Evolutionary conservation across 2,888 invertebrate genomes (phyloP), one percentile per base, ranked within the genome.

Genomic region (Nomada fabriciana): DNA sequence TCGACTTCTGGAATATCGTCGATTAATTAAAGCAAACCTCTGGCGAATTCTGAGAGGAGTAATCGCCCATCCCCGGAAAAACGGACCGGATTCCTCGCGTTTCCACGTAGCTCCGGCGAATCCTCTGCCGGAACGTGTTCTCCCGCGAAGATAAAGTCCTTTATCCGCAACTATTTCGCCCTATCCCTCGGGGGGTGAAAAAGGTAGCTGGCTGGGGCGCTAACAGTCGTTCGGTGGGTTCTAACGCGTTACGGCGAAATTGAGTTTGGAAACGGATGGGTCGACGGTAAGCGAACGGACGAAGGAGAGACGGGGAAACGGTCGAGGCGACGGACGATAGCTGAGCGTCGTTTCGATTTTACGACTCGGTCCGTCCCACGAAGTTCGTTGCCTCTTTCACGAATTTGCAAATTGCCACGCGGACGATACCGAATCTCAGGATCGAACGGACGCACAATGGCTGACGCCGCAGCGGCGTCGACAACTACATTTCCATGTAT

Each of bases 211-310:
- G 42, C 55, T 59, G n/a, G 57, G 25, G 7, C n/a, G 9, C 13
- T 55, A 36, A 23, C 43, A 61, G 53, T 42, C 67, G 55, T 71
- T 78, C 43, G 67, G 29, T 43, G 65, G 53, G 47, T 80, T 63
- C 73, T 84, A 76, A 83, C 61, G 61, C 65, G 64, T 83, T 83
- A 80, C 47, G 55, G 60, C 23, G 64, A 59, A 80, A 84, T 76
- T 76, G 80, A 68, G 29, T 72, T 20, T 43, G 15, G 23, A 10
- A 42, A 23, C 23, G 25, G 29, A 29, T 15, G 7, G 59, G 29
- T 18, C 25, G 59, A 18, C 2, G 18, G 59, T 10, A 60, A 36
- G 25, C 25, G 57, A 11, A 13, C 57, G 59, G 20, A 36, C 36
- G 29, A 60, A 1, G 59, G 0, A n/a, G 7, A 1, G 52, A 52